phyloP scores from a whole-genome alignment of 2,888 invertebrate species.

The Lasioglossum leucozonium region DNA sequence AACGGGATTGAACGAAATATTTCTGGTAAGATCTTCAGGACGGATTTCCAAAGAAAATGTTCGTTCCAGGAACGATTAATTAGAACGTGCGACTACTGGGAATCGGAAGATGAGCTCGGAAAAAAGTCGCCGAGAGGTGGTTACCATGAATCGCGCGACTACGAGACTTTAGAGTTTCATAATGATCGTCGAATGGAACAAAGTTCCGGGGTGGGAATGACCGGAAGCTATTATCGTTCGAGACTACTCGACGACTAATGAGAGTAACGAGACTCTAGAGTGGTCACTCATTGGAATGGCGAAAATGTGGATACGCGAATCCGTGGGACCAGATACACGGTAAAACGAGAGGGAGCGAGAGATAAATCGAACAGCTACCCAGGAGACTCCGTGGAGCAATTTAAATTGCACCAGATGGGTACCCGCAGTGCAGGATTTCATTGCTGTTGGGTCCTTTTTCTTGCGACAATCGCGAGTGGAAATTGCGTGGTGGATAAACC shows the following conservation, averaged over 20 bases:
- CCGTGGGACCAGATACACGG: neutral
- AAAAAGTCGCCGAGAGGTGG: neutral
- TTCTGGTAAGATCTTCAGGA: neutral
- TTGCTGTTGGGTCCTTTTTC: constrained; percentile 39
- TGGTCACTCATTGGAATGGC: constrained; percentile 62
- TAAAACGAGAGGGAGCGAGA: neutral
- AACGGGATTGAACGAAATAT: neutral
- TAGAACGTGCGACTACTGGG: neutral
- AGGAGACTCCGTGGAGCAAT: constrained; percentile 34
- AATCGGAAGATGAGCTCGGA: neutral
- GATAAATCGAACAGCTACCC: constrained; percentile 34
- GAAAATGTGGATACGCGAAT: constrained; percentile 34
- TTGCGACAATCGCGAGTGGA: constrained; percentile 50
- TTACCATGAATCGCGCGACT: neutral
- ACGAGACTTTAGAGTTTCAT: neutral
- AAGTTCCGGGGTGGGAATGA: neutral
- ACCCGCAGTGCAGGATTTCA: constrained; percentile 46
- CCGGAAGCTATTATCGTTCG: constrained; percentile 15
- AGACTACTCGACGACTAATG: constrained; percentile 47
- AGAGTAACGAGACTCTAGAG: constrained; percentile 57
- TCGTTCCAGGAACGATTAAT: neutral
- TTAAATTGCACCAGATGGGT: constrained; percentile 60
- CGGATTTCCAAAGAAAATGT: neutral
- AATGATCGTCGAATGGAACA: constrained; percentile 11
- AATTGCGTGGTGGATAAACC: constrained; percentile 55